A percentile compares a stretch with the other conserved stretches of the same genome.
These are phyloP conservation scores for Sardinella longiceps DNA, from an alignment of 2,797 vertebrate genomes.

Conservation along the genomic window DNA sequence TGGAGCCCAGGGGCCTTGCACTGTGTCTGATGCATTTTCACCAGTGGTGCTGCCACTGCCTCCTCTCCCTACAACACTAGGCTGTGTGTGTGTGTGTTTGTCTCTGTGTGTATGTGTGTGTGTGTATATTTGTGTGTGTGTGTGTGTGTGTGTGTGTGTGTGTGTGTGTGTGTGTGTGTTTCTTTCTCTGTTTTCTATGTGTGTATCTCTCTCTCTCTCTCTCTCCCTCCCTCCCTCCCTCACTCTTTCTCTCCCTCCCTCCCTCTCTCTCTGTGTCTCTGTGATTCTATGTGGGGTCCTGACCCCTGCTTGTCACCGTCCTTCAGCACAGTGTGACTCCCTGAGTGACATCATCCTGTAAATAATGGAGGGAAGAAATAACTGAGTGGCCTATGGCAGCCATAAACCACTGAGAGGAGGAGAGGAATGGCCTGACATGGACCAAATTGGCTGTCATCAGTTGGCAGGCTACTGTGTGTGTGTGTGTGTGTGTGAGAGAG, in stretches of 20 bases:
- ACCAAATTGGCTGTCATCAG: constrained; percentile 21
- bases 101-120: neutral
- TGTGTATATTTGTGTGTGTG: neutral
- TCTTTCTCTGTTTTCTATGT: too few species aligned
- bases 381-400: neutral
- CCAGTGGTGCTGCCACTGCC: constrained; percentile 29
- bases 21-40: constrained; percentile 49
- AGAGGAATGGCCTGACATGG: constrained; percentile 10
- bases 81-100: neutral
- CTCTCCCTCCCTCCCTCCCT: neutral
- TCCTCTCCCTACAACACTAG: neutral
- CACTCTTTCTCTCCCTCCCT: neutral
- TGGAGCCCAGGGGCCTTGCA: constrained; percentile 41
- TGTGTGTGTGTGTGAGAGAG: constrained; percentile 19
- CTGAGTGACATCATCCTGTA: constrained; percentile 12
- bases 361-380: neutral
- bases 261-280: neutral
- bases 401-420: neutral
- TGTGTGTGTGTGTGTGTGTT: neutral
- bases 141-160: neutral
- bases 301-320: constrained; percentile 12
- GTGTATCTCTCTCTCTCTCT: neutral
- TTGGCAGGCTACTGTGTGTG: constrained; percentile 25
- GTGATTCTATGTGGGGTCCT: neutral
- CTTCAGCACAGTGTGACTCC: neutral